Evolutionary conservation across 2,797 vertebrate genomes (phyloP).

Genomic region (Eospalax fontanierii): DNA sequence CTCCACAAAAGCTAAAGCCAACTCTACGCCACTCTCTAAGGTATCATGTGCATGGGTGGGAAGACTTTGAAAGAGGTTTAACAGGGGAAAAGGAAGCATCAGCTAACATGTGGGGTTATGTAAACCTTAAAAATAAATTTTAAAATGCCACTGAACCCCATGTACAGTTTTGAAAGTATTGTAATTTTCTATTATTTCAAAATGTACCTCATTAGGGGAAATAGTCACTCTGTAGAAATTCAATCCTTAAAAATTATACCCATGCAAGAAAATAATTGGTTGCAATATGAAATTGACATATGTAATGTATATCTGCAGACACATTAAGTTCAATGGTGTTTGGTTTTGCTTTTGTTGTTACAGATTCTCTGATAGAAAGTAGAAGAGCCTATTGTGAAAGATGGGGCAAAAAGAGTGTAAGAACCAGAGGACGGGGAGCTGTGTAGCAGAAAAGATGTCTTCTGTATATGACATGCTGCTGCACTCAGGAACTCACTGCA

Average conservation of each 20-base stretch:
- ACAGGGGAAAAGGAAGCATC: neutral
- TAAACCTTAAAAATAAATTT: constrained; percentile 63
- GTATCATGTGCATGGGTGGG: neutral
- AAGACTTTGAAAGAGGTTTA: neutral
- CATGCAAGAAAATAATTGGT: constrained; percentile 62
- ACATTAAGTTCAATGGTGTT: neutral
- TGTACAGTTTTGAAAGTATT: constrained; percentile 56
- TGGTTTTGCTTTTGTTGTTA: neutral
- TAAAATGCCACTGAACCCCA: constrained; percentile 18
- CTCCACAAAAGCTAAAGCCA: neutral
- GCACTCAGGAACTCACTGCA: neutral
- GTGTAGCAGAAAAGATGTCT: neutral
- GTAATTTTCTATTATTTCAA: constrained; percentile 69
- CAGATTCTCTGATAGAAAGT: neutral
- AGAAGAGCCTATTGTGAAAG: neutral
- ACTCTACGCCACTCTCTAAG: neutral
- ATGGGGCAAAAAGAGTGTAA: neutral
- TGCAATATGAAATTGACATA: constrained; percentile 40
- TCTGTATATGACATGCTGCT: too few species aligned
- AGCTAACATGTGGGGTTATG: constrained; percentile 50
- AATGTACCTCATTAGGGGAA: constrained; percentile 55
- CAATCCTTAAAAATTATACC: constrained; percentile 60
- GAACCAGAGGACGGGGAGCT: neutral
- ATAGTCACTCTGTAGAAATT: constrained; percentile 48
- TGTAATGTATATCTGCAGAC: neutral